Evolutionary conservation across 2,113 vertebrate species (phyloP), one percentile per base, ranked within the genome.

Genomic region (Clarias magur): DNA sequence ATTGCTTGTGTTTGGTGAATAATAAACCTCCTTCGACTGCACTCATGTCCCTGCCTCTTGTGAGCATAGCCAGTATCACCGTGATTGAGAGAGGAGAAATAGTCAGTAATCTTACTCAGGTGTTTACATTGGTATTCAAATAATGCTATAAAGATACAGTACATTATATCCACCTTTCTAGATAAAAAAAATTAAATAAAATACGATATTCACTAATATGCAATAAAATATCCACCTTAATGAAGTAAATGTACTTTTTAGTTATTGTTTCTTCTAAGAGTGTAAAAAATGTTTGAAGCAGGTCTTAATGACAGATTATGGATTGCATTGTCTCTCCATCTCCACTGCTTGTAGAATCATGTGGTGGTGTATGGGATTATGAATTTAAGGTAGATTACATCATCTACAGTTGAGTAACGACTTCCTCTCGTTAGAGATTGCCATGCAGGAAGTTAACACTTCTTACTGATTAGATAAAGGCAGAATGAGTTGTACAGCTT

Each of bases 381-480:
- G 62, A 60, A 81, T 80, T 82, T 16, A 63, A 85, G 70, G 57
- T 84, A 85, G 70, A 86, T 83, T 73, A 83, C 85, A 83, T 88
- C 85, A 88, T 88, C 62, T 48, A 48, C 48, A 80, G 27, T 80
- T 90, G 86, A 81, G 60, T 75, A 73, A 87, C 85, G 56, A 83
- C 73, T 91, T 90, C 82, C 86, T 82, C 86, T 75, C 42, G 56
- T 42, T 85, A 48, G 38, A 85, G 78, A 85, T 85, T n/a, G 38
- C 17, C 34, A 42, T 25, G 23, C 82, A 85, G 76, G 87, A 88
- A 89, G 84, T 38, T 88, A 38, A 80, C 85, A 42, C 85, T 82
- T 85, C 60, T 70, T 85, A 63, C 85, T 90, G 85, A 90, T 83
- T 72, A 82, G 27, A 90, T 87, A 83, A 85, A 84, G 30, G 78